Evolutionary conservation across 2,797 vertebrate species (phyloP).

Genomic region (Sitta carolinensis): DNA sequence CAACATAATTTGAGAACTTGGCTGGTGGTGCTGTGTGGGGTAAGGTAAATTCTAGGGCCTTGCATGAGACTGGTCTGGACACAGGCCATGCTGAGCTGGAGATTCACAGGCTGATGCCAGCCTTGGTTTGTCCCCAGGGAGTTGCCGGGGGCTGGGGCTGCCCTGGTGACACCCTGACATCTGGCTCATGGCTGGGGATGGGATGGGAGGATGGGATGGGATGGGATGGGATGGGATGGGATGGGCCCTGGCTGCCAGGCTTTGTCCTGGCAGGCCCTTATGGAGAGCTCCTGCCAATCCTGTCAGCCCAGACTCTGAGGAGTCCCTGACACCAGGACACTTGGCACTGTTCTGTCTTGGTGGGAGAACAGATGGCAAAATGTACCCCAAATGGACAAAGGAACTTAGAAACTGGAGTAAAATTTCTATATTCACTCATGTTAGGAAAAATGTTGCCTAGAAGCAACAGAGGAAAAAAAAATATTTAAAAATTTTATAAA

Average conservation of each 20-base stretch:
- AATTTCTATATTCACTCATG: not conserved
- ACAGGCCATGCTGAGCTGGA: fast-evolving
- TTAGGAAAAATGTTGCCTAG: not conserved
- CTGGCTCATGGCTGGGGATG: not conserved
- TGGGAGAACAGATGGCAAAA: not conserved
- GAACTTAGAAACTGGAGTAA: not conserved
- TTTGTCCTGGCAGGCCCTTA: not conserved
- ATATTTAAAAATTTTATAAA: fast-evolving
- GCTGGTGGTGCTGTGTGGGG: fast-evolving
- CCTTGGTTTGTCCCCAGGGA: not conserved
- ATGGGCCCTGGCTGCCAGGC: not conserved
- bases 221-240: not conserved
- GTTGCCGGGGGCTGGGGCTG: not conserved
- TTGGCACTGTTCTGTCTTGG: not conserved
- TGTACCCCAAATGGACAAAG: not conserved
- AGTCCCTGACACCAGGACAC: not conserved
- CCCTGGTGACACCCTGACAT: not conserved
- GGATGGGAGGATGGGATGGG: not conserved
- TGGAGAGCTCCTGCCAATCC: fast-evolving
- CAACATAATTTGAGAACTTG: not conserved
- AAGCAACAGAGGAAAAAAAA: not conserved
- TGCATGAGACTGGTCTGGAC: fast-evolving
- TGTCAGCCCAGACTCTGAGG: not conserved
- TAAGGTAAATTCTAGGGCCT: not conserved
- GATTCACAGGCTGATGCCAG: not conserved